A percentile compares a stretch with the other conserved stretches of the same genome.
phyloP scores from a whole-genome alignment of 2,888 invertebrate species.

The Hesperia comma region DNA sequence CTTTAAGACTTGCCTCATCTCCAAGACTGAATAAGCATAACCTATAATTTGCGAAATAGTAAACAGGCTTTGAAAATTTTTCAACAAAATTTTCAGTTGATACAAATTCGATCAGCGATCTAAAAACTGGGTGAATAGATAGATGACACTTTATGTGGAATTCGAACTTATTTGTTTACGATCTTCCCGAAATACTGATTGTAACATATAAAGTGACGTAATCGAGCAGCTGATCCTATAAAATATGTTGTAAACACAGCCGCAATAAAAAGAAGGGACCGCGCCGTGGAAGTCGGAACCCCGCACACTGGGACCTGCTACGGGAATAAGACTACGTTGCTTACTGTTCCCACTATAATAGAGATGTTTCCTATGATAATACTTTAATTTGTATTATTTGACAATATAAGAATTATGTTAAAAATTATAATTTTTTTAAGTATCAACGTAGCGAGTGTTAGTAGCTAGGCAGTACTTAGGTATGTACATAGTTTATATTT shows the following conservation, averaged over 20 bases:
- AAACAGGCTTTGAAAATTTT: not conserved
- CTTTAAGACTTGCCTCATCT: too few relatives aligned
- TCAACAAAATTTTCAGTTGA: not conserved
- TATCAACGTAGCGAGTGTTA: too few relatives aligned
- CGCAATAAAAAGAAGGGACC: conserved; percentile 63
- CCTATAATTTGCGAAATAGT: too few relatives aligned
- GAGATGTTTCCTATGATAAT: too few relatives aligned
- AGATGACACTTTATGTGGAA: conserved; percentile 26
- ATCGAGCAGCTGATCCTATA: conserved; percentile 75
- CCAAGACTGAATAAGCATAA: too few relatives aligned
- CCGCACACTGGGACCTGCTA: conserved; percentile 45
- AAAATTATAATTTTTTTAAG: too few relatives aligned
- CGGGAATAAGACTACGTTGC: not conserved
- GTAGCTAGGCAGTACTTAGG: too few relatives aligned
- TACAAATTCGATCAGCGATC: not conserved
- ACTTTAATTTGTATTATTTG: too few relatives aligned
- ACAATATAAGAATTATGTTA: too few relatives aligned
- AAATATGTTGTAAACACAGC: conserved; percentile 67
- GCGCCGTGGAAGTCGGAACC: conserved; percentile 43
- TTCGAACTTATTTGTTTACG: conserved; percentile 31
- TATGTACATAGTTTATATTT: too few relatives aligned
- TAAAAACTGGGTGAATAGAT: not conserved
- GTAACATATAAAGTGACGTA: conserved; percentile 63
- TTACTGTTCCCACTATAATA: too few relatives aligned
- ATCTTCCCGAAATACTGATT: conserved; percentile 52